Evolutionary conservation across 2,888 invertebrate genomes (phyloP).

Genomic region (Caenorhabditis plicata): DNA sequence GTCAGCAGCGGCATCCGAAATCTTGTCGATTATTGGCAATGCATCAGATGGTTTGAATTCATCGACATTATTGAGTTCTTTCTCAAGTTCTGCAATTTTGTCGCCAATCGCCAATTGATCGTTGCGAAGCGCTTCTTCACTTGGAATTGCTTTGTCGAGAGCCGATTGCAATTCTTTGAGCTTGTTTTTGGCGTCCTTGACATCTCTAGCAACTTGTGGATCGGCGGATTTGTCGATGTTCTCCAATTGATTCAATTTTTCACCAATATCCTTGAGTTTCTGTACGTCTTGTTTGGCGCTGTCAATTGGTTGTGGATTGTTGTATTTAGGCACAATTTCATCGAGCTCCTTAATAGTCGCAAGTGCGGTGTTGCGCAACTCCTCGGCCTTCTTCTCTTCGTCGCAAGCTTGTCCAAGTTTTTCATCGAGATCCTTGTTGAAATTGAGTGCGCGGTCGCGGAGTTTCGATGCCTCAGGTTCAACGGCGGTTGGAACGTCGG

Average conservation of each 20-base stretch:
- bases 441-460: constrained; percentile 14
- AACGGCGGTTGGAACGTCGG: constrained; percentile 12
- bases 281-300: constrained; percentile 6
- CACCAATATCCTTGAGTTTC: constrained; percentile 4
- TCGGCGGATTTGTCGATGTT: background rate
- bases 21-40: constrained; percentile 13
- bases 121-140: constrained; percentile 6
- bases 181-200: constrained; percentile 15
- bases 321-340: constrained; percentile 10
- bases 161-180: constrained; percentile 7
- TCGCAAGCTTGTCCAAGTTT: constrained; percentile 8
- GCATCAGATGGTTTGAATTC: constrained; percentile 4
- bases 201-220: constrained; percentile 11
- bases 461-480: constrained; percentile 9
- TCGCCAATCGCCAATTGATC: background rate
- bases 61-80: background rate
- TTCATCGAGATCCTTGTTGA: constrained; percentile 23
- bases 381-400: constrained; percentile 15
- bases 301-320: constrained; percentile 6
- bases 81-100: background rate
- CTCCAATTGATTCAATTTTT: background rate
- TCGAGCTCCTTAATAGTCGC: constrained; percentile 7
- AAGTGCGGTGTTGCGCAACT: constrained; percentile 19
- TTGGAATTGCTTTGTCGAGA: constrained; percentile 8
- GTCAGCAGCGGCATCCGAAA: constrained; percentile 7